Evolutionary conservation across 2,113 vertebrate species (phyloP).

Genomic region (Hiodon alosoides): DNA sequence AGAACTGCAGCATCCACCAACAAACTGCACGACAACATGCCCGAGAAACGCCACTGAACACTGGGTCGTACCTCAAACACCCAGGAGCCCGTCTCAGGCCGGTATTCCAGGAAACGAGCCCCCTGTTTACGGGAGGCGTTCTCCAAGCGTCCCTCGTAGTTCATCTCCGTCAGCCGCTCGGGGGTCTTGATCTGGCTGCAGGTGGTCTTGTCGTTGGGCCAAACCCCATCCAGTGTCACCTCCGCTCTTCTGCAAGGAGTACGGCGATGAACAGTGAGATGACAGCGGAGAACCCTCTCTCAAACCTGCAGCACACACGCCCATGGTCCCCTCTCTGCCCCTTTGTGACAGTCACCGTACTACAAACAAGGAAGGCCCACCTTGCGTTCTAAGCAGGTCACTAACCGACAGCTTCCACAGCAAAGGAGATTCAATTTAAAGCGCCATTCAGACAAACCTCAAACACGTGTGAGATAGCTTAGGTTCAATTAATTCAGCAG

Average conservation of each 20-base stretch:
- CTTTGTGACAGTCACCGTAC: too few relatives aligned
- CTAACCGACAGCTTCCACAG: too few relatives aligned
- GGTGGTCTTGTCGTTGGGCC: conserved; percentile 90
- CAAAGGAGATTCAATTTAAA: too few relatives aligned
- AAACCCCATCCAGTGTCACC: conserved; percentile 91
- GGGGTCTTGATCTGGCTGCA: conserved; percentile 84
- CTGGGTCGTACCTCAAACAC: conserved; percentile 78
- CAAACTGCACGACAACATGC: neutral
- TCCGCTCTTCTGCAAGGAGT: conserved; percentile 66
- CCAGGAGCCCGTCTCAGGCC: conserved; percentile 92
- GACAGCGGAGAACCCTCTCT: neutral
- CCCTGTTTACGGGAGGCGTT: conserved; percentile 82
- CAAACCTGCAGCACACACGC: neutral
- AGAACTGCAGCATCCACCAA: neutral
- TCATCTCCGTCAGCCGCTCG: conserved; percentile 80
- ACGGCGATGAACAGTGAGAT: neutral
- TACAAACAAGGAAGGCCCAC: too few relatives aligned
- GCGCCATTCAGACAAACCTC: too few relatives aligned
- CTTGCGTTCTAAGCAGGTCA: too few relatives aligned
- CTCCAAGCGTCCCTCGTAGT: conserved; percentile 85
- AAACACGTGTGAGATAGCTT: too few relatives aligned
- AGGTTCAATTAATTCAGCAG: too few relatives aligned
- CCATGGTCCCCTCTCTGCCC: neutral
- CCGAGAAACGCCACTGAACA: neutral
- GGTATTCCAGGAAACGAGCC: conserved; percentile 89